Percentiles rank a stretch among this genome's conserved stretches.
phyloP scores from a whole-genome alignment of 2,113 vertebrate genomes.

The Talpa occidentalis region DNA sequence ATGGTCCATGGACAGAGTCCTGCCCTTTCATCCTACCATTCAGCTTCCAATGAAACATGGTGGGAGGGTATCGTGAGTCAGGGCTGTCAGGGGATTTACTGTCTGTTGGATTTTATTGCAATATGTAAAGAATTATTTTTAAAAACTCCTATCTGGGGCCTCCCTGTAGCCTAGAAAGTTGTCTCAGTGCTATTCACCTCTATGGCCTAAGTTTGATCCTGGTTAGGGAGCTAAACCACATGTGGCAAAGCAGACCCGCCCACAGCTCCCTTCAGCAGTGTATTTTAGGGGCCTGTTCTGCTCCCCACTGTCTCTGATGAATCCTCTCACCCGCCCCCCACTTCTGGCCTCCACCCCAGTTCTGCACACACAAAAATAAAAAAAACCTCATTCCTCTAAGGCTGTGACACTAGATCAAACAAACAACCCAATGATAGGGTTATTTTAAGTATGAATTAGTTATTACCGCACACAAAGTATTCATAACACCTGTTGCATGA shows the following conservation, averaged over 20 bases:
- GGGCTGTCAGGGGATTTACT: not conserved
- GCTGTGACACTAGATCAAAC: not conserved
- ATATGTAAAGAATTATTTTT: conserved; percentile 31
- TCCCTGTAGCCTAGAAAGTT: too few relatives aligned
- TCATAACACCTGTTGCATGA: not conserved
- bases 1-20: not conserved
- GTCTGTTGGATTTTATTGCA: not conserved
- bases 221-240: too few relatives aligned
- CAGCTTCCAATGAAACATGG: not conserved
- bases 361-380: too few relatives aligned
- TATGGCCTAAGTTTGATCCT: too few relatives aligned
- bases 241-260: too few relatives aligned
- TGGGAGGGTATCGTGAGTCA: not conserved
- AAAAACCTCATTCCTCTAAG: not conserved
- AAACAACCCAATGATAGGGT: not conserved
- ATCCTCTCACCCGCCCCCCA: too few relatives aligned
- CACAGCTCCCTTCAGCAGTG: too few relatives aligned
- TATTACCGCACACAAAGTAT: not conserved
- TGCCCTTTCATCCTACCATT: not conserved
- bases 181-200: too few relatives aligned
- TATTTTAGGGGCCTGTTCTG: too few relatives aligned
- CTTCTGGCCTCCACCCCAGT: too few relatives aligned
- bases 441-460: not conserved
- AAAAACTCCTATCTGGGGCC: conserved; percentile 28
- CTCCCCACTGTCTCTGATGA: too few relatives aligned